Percentiles rank a stretch among this genome's conserved stretches.
Conservation (phyloP, 2,113 vertebrate species). For the Hylia prasina region DNA sequence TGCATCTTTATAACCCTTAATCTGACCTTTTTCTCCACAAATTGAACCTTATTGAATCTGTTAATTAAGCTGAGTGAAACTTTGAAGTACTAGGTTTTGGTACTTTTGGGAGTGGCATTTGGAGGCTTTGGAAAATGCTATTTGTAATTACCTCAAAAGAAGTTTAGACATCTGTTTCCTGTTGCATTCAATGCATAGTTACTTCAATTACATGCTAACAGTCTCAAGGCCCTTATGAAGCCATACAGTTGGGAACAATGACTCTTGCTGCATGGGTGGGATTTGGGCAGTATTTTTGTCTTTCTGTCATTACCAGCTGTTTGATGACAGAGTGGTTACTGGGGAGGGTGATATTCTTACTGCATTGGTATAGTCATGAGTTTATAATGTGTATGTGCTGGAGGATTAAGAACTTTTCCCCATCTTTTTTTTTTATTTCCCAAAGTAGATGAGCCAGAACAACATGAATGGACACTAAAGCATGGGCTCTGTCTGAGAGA, state of each 20-base stretch:
- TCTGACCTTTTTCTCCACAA: background rate
- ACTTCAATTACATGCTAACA: constrained; percentile 13
- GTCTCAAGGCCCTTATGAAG: background rate
- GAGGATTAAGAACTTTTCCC: background rate
- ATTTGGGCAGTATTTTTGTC: background rate
- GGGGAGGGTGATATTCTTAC: background rate
- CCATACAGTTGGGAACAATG: background rate
- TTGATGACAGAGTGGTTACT: background rate
- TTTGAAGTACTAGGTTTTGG: background rate
- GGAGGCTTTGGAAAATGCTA: background rate
- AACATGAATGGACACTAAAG: background rate
- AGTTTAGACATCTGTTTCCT: constrained; percentile 35
- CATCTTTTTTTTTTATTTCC: fast-evolving
- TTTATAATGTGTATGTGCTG: background rate
- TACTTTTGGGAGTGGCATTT: background rate
- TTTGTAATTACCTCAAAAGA: background rate
- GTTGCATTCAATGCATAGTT: constrained; percentile 29
- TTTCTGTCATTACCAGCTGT: background rate
- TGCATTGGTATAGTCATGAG: background rate
- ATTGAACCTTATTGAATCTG: background rate
- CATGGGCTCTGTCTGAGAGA: background rate
- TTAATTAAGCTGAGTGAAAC: background rate
- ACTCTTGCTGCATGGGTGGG: background rate
- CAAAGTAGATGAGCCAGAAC: background rate
- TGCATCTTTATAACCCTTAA: background rate